Conservation (phyloP, 2,797 vertebrate species). For the Phoebastria nigripes region DNA sequence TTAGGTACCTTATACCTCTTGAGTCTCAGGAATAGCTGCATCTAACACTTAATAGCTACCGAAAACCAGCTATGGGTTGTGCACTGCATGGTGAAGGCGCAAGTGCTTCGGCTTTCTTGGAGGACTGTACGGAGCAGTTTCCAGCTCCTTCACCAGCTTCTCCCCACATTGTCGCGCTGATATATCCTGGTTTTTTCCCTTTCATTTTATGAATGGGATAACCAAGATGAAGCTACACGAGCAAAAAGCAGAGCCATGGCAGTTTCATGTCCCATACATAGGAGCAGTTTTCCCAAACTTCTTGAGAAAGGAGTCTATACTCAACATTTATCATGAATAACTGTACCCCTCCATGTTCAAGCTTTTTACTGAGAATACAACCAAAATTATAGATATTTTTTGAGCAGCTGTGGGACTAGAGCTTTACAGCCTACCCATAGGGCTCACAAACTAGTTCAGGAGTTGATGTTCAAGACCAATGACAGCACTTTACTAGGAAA, state of each 20-base stretch:
- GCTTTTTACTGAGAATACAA: background rate
- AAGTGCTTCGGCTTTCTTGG: fast-evolving
- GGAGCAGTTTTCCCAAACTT: background rate
- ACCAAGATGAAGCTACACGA: background rate
- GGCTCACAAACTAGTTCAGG: background rate
- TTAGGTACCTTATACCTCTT: background rate
- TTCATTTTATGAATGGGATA: background rate
- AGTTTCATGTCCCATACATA: background rate
- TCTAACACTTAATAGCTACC: background rate
- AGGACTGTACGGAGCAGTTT: background rate
- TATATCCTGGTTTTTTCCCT: background rate
- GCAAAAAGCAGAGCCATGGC: background rate
- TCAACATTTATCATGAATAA: background rate
- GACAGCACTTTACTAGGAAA: background rate
- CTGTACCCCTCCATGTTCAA: background rate
- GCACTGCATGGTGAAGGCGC: fast-evolving
- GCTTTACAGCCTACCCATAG: background rate
- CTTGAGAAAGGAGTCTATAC: background rate
- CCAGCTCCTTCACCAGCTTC: background rate
- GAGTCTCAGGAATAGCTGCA: background rate
- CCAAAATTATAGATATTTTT: background rate
- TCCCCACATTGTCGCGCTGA: fast-evolving
- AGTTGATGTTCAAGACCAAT: background rate
- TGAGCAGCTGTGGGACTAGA: background rate
- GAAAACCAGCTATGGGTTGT: background rate